Evolutionary conservation across 2,797 vertebrate genomes (phyloP).

Genomic region (Antrozous pallidus): DNA sequence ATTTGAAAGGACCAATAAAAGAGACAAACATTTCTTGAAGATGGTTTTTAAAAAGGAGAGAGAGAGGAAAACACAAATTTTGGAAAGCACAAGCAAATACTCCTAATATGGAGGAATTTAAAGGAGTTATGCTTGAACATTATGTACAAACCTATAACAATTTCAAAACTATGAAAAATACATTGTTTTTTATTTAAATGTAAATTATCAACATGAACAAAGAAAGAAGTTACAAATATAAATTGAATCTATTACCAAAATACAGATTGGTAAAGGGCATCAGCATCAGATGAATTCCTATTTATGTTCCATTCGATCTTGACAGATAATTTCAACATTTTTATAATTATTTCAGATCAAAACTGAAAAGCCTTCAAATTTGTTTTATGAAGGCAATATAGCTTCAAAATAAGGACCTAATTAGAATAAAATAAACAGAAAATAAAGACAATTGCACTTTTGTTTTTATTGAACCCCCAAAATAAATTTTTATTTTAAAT

Average conservation of each 20-base stretch:
- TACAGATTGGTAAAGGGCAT: neutral
- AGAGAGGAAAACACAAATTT: no score
- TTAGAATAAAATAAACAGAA: constrained; percentile 10
- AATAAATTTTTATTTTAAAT: neutral
- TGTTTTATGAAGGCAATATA: neutral
- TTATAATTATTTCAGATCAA: neutral
- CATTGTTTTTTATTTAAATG: neutral
- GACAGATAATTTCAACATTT: neutral
- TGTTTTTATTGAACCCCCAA: neutral
- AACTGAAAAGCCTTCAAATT: neutral
- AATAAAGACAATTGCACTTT: neutral
- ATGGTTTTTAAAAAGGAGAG: no score
- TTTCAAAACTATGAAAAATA: neutral
- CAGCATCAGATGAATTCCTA: neutral
- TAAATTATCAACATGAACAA: neutral
- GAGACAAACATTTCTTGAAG: no score
- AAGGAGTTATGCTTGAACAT: neutral
- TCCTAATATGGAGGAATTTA: no score
- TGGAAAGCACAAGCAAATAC: no score
- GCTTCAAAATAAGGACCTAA: neutral
- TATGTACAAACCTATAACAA: neutral
- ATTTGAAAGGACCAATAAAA: no score
- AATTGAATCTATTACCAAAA: neutral
- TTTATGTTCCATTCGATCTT: neutral
- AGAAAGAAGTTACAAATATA: neutral